Base-by-base conservation (phyloP, 2,888 invertebrate species). In the Xestia ashworthii region DNA sequence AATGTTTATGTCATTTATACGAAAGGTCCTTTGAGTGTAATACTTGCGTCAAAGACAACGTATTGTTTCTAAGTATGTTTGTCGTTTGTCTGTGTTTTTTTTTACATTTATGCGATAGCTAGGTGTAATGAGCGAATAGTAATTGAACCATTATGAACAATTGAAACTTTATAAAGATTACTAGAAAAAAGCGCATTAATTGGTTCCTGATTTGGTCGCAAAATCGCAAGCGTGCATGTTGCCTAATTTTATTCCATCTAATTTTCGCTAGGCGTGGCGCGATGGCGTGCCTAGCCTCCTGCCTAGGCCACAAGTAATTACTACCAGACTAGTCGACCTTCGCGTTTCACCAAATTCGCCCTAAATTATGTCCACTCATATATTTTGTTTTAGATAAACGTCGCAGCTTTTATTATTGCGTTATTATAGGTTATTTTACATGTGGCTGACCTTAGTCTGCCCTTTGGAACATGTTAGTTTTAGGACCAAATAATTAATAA, bases 261-360 rank as follows among this genome's bases (percentile, higher is more conserved):
- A 84, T 82, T 80, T 76, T 70, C 65, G 71, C 77, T 66, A 84
- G 88, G 88, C 74, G 88, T 84, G 89, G 80, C 44, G 3, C 65
- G 69, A 48, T 85, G 78, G 89, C 88, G 88, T 89, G 89, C 80
- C 84, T 69, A 77, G 84, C 81, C 75, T 78, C 78, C 64, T 70
- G 74, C 81, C 84, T 85, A 82, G 87, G 76, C 68, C 80, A 68
- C 71, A 44, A 68, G 74, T 84, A 84, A 87, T 89, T 81, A 84
- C 75, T 5, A 70, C 67, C 74, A 76, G 86, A 84, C 84, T 73
- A 69, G 75, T 55, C 88, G 88, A 87, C 87, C 88, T 87, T 87
- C 76, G 87, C 82, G 77, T 86, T 86, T 82, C 76, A 71, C 68
- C 67, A 74, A 87, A 82, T 76, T 74, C 74, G 74, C 84, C 84